Percentiles rank a stretch among this genome's conserved stretches.
Conservation (phyloP, 2,113 vertebrate species). For the Ctenomys sociabilis region DNA sequence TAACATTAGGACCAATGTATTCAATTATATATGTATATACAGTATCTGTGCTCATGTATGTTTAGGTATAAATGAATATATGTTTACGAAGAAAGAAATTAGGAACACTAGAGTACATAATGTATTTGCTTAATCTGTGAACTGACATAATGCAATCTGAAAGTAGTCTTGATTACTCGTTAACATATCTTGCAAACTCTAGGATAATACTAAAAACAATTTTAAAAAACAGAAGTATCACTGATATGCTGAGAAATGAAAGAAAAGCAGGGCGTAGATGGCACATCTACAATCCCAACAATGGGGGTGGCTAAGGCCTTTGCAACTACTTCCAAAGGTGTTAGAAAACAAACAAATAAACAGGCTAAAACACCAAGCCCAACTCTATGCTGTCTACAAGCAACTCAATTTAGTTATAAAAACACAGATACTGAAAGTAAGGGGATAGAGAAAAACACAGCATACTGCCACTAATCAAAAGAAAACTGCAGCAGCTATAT, state of each 20-base stretch:
- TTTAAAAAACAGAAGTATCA: background rate
- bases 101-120: background rate
- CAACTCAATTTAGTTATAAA: background rate
- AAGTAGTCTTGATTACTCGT: background rate
- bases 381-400: background rate
- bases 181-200: background rate
- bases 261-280: background rate
- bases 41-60: background rate
- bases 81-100: background rate
- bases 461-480: background rate
- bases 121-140: background rate
- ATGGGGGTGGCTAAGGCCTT: background rate
- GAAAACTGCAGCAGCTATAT: background rate
- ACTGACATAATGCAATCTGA: background rate
- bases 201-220: background rate
- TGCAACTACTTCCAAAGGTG: conserved; percentile 1
- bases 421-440: background rate
- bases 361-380: background rate
- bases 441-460: background rate
- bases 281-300: background rate
- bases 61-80: background rate
- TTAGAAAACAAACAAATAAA: background rate
- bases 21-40: background rate
- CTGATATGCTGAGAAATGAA: background rate
- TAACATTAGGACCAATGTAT: background rate